A percentile compares a stretch with the other conserved stretches of the same genome.
Evolutionary conservation across 2,113 vertebrate genomes (phyloP).

Genomic region (Thunnus maccoyii): DNA sequence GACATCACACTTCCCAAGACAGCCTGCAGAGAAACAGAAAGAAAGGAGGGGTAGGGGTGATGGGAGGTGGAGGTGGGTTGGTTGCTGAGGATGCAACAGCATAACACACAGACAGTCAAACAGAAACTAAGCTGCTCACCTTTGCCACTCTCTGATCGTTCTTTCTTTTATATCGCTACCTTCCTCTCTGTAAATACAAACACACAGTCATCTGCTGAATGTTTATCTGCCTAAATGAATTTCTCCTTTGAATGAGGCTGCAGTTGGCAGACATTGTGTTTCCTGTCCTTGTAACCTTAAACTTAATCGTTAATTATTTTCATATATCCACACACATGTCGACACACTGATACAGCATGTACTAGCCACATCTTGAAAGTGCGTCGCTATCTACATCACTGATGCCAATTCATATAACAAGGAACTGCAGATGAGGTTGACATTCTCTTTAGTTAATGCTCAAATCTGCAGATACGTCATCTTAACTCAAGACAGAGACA

Average conservation of each 20-base stretch:
- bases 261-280: neutral
- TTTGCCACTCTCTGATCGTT: constrained; percentile 23
- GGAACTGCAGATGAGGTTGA: constrained; percentile 19
- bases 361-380: neutral
- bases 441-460: constrained; percentile 16
- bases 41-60: constrained; percentile 11
- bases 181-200: constrained; percentile 15
- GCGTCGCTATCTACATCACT: constrained; percentile 6
- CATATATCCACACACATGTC: constrained; percentile 1
- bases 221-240: no score
- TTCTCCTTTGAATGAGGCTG: constrained; percentile 4
- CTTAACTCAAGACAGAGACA: constrained; percentile 29
- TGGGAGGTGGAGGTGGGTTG: constrained; percentile 22
- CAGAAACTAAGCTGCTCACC: constrained; percentile 39
- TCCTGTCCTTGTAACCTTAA: neutral
- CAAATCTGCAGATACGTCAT: constrained; percentile 36
- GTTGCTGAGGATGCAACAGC: constrained; percentile 11
- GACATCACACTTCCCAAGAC: constrained; percentile 64
- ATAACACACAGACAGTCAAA: constrained; percentile 29
- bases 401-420: constrained; percentile 23
- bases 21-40: constrained; percentile 53
- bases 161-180: neutral
- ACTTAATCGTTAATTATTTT: constrained; percentile 29
- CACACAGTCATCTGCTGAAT: constrained; percentile 28
- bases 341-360: neutral